A percentile compares a stretch with the other conserved stretches of the same genome.
These are phyloP conservation scores for Ditylenchus weischeri DNA, from an alignment of 2,888 invertebrate genomes.

Conservation along the genomic window DNA sequence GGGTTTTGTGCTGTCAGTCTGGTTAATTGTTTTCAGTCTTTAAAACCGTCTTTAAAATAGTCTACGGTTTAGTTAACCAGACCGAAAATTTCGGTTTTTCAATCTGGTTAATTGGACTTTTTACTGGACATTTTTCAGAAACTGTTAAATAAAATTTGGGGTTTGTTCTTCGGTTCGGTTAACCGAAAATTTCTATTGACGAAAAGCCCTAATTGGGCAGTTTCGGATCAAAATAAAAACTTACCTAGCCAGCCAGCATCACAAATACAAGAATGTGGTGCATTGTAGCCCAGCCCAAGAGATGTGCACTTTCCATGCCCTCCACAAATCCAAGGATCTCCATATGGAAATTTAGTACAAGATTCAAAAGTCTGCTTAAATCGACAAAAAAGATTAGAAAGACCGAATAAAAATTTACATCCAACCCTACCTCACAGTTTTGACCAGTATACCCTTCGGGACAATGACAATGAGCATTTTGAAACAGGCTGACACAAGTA, in stretches of 20 bases:
- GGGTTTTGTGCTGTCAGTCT: too few species aligned
- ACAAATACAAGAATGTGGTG: conserved; percentile 17
- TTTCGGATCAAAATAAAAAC: not conserved
- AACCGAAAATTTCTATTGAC: too few species aligned
- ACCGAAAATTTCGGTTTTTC: too few species aligned
- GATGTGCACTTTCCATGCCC: not conserved
- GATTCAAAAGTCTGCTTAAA: conserved; percentile 9
- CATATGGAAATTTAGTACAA: conserved; percentile 18
- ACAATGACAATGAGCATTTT: conserved; percentile 17
- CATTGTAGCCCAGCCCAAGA: conserved; percentile 15
- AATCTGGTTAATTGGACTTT: too few species aligned
- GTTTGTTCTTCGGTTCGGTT: too few species aligned
- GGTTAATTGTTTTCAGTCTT: too few species aligned
- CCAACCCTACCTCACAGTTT: conserved; percentile 17
- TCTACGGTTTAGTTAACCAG: too few species aligned
- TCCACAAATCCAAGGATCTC: conserved; percentile 22
- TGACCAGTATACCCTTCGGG: conserved; percentile 14
- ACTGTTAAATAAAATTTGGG: too few species aligned
- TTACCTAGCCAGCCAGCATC: conserved; percentile 18
- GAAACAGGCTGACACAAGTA: conserved; percentile 1
- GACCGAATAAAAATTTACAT: not conserved
- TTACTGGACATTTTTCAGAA: too few species aligned
- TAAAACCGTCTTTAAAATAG: too few species aligned
- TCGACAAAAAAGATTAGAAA: not conserved
- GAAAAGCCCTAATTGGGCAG: too few species aligned